Evolutionary conservation across 2,888 invertebrate genomes (phyloP).

Genomic region (Ditula angustiorana): DNA sequence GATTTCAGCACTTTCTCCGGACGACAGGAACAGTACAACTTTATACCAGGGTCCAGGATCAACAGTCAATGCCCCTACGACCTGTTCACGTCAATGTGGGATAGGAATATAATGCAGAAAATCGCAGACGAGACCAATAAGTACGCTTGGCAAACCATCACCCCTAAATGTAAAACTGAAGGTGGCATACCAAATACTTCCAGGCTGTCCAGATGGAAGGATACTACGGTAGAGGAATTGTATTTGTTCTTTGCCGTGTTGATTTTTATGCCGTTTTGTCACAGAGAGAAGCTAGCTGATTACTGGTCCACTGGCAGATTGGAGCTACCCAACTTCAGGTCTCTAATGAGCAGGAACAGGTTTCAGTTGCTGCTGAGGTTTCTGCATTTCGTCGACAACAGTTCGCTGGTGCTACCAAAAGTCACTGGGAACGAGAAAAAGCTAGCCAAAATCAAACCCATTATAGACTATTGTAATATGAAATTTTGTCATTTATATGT

Average conservation of each 20-base stretch:
- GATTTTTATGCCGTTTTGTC: slow-evolving; percentile 36
- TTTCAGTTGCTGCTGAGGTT: slow-evolving; percentile 32
- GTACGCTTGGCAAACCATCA: slow-evolving; percentile 39
- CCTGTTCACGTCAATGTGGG: slow-evolving; percentile 32
- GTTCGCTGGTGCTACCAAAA: slow-evolving; percentile 21
- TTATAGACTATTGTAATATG: slow-evolving; percentile 37
- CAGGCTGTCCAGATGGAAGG: slow-evolving; percentile 31
- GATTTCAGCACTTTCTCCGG: slow-evolving; percentile 31
- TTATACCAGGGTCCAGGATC: slow-evolving; percentile 29
- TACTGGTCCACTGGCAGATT: slow-evolving; percentile 34
- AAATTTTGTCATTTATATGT: slow-evolving; percentile 31
- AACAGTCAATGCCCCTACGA: slow-evolving; percentile 30
- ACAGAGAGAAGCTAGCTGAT: slow-evolving; percentile 24
- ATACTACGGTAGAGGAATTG: slow-evolving; percentile 34
- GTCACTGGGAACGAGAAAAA: slow-evolving; percentile 36
- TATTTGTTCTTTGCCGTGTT: slow-evolving; percentile 34
- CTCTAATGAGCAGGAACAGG: slow-evolving; percentile 34
- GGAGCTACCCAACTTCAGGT: slow-evolving; percentile 29
- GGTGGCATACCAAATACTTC: slow-evolving; percentile 34
- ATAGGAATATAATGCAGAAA: slow-evolving; percentile 35
- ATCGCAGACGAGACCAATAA: slow-evolving; percentile 41
- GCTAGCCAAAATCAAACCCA: slow-evolving; percentile 38
- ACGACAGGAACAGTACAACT: slow-evolving; percentile 25
- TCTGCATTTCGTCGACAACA: slow-evolving; percentile 36
- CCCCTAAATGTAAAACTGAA: slow-evolving; percentile 35